Conservation (phyloP, 2,797 vertebrate species). For the Arremon brunneinucha region DNA sequence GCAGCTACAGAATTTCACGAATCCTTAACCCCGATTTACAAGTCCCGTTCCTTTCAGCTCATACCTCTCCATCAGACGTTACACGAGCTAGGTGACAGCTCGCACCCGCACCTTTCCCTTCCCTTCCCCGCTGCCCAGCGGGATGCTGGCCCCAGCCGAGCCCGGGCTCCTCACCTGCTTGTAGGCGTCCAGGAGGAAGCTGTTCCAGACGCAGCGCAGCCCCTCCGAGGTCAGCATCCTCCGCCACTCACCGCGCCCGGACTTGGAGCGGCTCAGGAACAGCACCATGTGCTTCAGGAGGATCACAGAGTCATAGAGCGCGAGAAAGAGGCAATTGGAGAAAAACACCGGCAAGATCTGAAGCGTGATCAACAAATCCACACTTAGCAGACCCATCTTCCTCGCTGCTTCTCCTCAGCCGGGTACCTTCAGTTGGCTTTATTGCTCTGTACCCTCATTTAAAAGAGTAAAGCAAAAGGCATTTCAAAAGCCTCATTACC, state of each 20-base stretch:
- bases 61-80: neutral
- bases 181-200: constrained; percentile 93
- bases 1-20: neutral
- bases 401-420: constrained; percentile 50
- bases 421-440: constrained; percentile 54
- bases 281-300: constrained; percentile 90
- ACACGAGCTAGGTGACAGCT: accelerated
- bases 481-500: constrained; percentile 28
- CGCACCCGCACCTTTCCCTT: neutral
- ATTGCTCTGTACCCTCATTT: constrained; percentile 68
- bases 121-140: neutral
- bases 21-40: neutral
- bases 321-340: constrained; percentile 96
- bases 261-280: constrained; percentile 84
- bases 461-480: constrained; percentile 38
- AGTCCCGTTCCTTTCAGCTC: neutral
- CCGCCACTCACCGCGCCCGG: constrained; percentile 85
- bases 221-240: constrained; percentile 95
- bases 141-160: neutral
- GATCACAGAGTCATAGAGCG: constrained; percentile 94
- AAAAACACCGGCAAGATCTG: constrained; percentile 97
- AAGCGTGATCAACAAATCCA: constrained; percentile 92
- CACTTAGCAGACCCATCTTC: constrained; percentile 89
- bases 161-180: constrained; percentile 85
- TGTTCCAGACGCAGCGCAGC: constrained; percentile 93